phyloP scores from a whole-genome alignment of 1,140 invertebrate genomes.

The Bathynomus jamesi region DNA sequence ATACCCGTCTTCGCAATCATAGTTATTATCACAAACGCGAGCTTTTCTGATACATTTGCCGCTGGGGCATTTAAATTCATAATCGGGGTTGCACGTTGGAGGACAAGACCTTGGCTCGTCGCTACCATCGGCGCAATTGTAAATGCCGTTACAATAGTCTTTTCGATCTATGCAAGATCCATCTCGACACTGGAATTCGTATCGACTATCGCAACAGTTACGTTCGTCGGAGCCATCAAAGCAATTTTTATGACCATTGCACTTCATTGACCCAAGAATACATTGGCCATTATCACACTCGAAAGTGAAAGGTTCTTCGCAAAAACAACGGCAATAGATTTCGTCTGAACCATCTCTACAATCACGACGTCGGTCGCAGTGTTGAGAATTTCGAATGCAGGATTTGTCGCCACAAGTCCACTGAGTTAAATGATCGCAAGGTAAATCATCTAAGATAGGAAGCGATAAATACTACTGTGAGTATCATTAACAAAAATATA shows the following conservation, averaged over 20 bases:
- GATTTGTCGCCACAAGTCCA: slow-evolving; percentile 40
- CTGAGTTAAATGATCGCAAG: slow-evolving; percentile 27
- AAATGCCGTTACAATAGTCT: slow-evolving; percentile 42
- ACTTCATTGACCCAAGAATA: slow-evolving; percentile 36
- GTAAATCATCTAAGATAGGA: background rate
- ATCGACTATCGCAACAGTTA: slow-evolving; percentile 51
- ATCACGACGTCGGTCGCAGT: slow-evolving; percentile 41
- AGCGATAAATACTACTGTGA: too few species aligned
- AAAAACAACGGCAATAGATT: slow-evolving; percentile 38
- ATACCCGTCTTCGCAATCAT: slow-evolving; percentile 42
- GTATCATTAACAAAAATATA: too few species aligned
- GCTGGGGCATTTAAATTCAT: slow-evolving; percentile 40
- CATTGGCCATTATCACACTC: slow-evolving; percentile 46
- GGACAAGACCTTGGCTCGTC: slow-evolving; percentile 45
- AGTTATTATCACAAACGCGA: slow-evolving; percentile 41
- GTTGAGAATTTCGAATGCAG: slow-evolving; percentile 38
- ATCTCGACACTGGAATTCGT: slow-evolving; percentile 41
- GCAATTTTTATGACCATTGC: slow-evolving; percentile 40
- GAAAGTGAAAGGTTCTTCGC: slow-evolving; percentile 43
- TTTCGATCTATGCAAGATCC: slow-evolving; percentile 44
- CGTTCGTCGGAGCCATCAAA: slow-evolving; percentile 40
- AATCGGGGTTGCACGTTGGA: slow-evolving; percentile 29
- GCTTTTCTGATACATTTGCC: slow-evolving; percentile 44
- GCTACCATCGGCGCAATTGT: slow-evolving; percentile 44
- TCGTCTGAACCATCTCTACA: slow-evolving; percentile 43